These are phyloP conservation scores for Pogonognathellus flavescens DNA, from an alignment of 1,140 invertebrate species.

Conservation along the genomic window DNA sequence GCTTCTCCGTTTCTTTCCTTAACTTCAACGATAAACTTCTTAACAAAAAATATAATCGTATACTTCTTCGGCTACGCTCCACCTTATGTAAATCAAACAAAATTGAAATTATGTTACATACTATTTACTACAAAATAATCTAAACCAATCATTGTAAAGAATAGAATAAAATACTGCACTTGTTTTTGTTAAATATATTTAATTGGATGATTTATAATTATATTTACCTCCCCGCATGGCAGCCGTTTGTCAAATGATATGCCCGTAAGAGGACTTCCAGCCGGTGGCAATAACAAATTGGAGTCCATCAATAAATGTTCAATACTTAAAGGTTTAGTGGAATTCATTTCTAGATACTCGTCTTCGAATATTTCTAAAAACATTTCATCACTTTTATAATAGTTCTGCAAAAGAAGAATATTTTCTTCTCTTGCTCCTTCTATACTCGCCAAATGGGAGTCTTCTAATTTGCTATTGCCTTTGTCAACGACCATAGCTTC, in stretches of 20 bases:
- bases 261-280: conserved; percentile 95
- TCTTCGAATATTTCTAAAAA: conserved; percentile 99
- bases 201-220: too few relatives aligned
- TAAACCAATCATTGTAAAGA: too few relatives aligned
- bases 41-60: conserved; percentile 94
- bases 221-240: conserved; percentile 90
- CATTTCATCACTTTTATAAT: conserved; percentile 98
- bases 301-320: conserved; percentile 96
- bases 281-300: conserved; percentile 94
- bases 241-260: conserved; percentile 94
- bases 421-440: conserved; percentile 88
- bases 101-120: too few relatives aligned
- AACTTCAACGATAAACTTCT: conserved; percentile 86
- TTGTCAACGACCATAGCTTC: conserved; percentile 72
- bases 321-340: conserved; percentile 84
- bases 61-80: conserved; percentile 91
- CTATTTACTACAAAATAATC: too few relatives aligned
- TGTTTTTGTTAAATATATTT: too few relatives aligned
- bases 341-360: conserved; percentile 93
- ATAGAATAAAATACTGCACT: too few relatives aligned
- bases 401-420: conserved; percentile 87
- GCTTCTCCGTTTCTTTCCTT: conserved; percentile 84
- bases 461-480: conserved; percentile 73
- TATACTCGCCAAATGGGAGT: conserved; percentile 79
- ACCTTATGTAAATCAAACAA: conserved; percentile 75